phyloP scores from a whole-genome alignment of 2,888 invertebrate species.

The Cephus pygmeus region DNA sequence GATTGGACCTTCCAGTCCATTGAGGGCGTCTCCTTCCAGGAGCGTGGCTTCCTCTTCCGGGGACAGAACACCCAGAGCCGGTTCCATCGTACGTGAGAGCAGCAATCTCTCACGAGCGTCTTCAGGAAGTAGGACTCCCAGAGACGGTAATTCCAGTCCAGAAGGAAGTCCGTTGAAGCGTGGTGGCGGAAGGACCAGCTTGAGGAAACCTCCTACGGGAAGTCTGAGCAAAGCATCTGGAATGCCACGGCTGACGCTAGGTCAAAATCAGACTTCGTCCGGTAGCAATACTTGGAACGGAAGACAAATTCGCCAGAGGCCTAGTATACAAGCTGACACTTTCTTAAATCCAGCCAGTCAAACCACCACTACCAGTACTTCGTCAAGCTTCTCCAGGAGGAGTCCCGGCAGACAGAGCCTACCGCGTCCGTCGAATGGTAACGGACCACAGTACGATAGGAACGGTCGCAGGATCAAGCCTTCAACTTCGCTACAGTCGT shows the following conservation, averaged over 20 bases:
- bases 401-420: slow-evolving; percentile 61
- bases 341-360: slow-evolving; percentile 65
- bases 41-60: slow-evolving; percentile 48
- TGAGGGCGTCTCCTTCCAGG: slow-evolving; percentile 48
- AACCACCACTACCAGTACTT: slow-evolving; percentile 47
- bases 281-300: slow-evolving; percentile 82
- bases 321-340: slow-evolving; percentile 73
- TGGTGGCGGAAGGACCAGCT: slow-evolving; percentile 70
- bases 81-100: slow-evolving; percentile 53
- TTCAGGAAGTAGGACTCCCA: slow-evolving; percentile 51
- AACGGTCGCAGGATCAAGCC: slow-evolving; percentile 67
- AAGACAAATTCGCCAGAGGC: slow-evolving; percentile 66
- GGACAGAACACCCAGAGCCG: slow-evolving; percentile 49
- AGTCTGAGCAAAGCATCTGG: slow-evolving; percentile 67
- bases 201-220: slow-evolving; percentile 66
- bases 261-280: slow-evolving; percentile 35
- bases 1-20: slow-evolving; percentile 45
- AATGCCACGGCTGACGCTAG: slow-evolving; percentile 64
- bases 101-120: slow-evolving; percentile 56
- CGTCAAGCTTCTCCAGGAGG: slow-evolving; percentile 57
- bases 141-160: slow-evolving; percentile 55
- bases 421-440: slow-evolving; percentile 66
- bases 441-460: slow-evolving; percentile 63
- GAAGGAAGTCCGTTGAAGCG: slow-evolving; percentile 71
- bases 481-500: slow-evolving; percentile 71